phyloP scores from a whole-genome alignment of 1,140 invertebrate genomes.

The Chrysoperla carnea region DNA sequence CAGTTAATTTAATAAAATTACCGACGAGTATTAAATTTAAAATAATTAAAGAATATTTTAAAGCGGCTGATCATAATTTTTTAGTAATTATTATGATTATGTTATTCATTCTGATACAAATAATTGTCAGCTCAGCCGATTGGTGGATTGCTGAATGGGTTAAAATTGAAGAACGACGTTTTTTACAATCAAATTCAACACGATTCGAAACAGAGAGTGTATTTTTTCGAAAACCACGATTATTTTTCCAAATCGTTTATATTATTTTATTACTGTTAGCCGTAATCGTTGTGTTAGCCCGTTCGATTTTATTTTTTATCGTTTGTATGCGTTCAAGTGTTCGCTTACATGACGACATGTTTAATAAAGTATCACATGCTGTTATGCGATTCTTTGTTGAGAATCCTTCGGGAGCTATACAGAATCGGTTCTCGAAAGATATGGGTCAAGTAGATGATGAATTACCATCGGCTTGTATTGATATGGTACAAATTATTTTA shows the following conservation, averaged over 20 bases:
- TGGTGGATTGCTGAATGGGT: not conserved
- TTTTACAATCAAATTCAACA: too few species aligned
- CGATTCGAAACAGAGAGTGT: not conserved
- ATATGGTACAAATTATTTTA: conserved; percentile 30
- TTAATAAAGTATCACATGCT: conserved; percentile 22
- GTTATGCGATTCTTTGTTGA: conserved; percentile 66
- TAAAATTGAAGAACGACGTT: not conserved
- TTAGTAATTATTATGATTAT: not conserved
- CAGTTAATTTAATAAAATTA: not conserved
- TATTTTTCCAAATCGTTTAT: not conserved
- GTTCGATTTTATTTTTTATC: conserved; percentile 51
- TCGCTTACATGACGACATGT: conserved; percentile 70
- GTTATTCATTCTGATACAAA: not conserved
- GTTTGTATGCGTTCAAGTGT: conserved; percentile 60
- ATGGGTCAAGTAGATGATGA: conserved; percentile 66
- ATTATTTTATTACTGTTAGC: not conserved
- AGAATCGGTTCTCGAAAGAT: conserved; percentile 71
- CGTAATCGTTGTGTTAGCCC: conserved; percentile 17
- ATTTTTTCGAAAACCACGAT: not conserved
- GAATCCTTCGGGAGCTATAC: conserved; percentile 55
- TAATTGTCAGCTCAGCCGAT: not conserved
- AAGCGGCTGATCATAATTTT: not conserved
- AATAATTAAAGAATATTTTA: not conserved
- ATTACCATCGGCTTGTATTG: conserved; percentile 50
- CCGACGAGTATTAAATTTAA: not conserved